These are phyloP conservation scores for Gerris buenoi DNA, from an alignment of 1,140 invertebrate genomes.

Conservation along the genomic window DNA sequence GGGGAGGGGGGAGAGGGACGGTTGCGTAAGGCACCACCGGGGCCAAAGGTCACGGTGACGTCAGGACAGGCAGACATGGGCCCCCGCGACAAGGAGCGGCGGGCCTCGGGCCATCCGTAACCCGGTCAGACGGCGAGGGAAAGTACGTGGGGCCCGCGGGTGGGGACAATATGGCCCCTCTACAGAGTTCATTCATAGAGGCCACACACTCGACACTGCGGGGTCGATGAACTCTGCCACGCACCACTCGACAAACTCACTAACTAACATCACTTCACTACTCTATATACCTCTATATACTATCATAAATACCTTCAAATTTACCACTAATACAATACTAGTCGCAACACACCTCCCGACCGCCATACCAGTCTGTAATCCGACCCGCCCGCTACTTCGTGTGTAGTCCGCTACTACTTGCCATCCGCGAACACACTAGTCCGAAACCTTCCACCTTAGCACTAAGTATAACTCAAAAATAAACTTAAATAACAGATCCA, in stretches of 20 bases:
- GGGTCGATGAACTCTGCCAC: background rate
- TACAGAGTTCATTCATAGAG: background rate
- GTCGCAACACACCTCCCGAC: too few species aligned
- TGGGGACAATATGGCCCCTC: background rate
- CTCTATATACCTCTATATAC: background rate
- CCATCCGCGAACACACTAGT: too few species aligned
- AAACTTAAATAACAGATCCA: too few species aligned
- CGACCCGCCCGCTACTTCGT: too few species aligned
- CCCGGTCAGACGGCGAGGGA: too few species aligned
- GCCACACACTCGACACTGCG: background rate
- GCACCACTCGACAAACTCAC: background rate
- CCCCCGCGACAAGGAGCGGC: too few species aligned
- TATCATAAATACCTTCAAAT: background rate
- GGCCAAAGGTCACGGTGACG: background rate
- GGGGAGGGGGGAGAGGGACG: too few species aligned
- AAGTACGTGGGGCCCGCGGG: background rate
- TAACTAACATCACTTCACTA: background rate
- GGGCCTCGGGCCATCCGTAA: too few species aligned
- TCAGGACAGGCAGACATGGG: background rate
- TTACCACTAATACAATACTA: background rate
- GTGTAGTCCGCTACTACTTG: too few species aligned
- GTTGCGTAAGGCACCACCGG: background rate
- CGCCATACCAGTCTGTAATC: too few species aligned
- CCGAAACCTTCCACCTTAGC: too few species aligned
- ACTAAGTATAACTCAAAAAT: too few species aligned